Base-by-base conservation (phyloP, 2,888 invertebrate genomes). In the Zygothrica quintamaculata region DNA sequence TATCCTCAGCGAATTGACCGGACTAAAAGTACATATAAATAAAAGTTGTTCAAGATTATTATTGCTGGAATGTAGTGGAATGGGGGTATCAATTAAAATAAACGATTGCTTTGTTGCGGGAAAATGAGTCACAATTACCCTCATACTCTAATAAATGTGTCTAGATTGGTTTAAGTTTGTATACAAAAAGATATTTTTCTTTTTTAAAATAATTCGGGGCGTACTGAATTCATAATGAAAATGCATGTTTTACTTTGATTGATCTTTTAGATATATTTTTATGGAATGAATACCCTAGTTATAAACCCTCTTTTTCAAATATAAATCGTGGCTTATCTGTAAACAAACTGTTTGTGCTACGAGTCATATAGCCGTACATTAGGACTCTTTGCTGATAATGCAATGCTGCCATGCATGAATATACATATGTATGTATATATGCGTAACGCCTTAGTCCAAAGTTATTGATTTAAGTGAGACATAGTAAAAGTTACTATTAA, bases 1-100 rank as follows among this genome's bases (percentile, higher is more conserved):
- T 99, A 89, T 99, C 99, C 94, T 99, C 99, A 89, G 97, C 98
- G 92, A 99, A 99, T 91, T 99, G 98, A 15, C 99, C 99, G 76
- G 99, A 99, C 99, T 99, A 93, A 55, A 25, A n/a, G n/a, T n/a
- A n/a, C 15, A 33, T 12, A 8, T 37, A 6, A 52, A 0, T 25
- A 22, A 59, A 12, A 40, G 6, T 43, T 29, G 11, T 12, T 22
- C 7, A 26, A 8, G 31, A n/a, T n/a, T 31, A n/a, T 31, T 9
- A n/a, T n/a, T n/a, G 15, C 99, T 99, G 77, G 99, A 99, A 99
- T 99, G 93, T 55, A 25, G 2, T 5, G 18, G 5, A 3, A 22
- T 22, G 5, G 18, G 15, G n/a, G 36, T 6, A 26, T 44, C 8
- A 43, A 40, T 33, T 55, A 34, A 26, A 16, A 15, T 29, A 39